Base-by-base conservation (phyloP, 2,113 vertebrate species). In the Siphamia tubifer region DNA sequence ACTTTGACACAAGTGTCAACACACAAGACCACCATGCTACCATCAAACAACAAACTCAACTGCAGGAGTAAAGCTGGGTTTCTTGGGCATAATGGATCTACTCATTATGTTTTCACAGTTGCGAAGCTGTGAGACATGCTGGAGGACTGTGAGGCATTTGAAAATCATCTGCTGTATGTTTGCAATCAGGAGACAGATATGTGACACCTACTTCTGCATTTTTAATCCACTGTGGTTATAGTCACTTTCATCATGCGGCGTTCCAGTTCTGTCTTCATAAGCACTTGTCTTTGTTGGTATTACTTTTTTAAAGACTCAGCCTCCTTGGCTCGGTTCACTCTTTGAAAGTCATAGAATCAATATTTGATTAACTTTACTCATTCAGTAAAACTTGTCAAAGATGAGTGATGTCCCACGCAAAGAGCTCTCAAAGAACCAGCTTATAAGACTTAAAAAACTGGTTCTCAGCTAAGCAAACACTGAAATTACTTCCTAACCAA, bases 321-420 rank as follows among this genome's bases (percentile, higher is more conserved):
- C 27, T 17, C 24, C 17, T 19, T 21, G 17, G 35, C 1, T 6
- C 0, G 4, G 10, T 27, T 42, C 28, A 24, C n/a, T 47, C 23
- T 77, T 65, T 68, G 40, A 60, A 34, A 44, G 42, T 56, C 10
- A 15, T 9, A 23, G 13, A 20, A 51, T 72, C 74, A 68, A 83
- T 74, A 77, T 81, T 77, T 63, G 56, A 70, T 56, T 60, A 31
- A 3, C 67, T 15, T 16, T 35, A 62, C 31, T 51, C 47, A 32
- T 57, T 67, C 16, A 20, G 27, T 3, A 28, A 69, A 53, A 43
- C 48, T 44, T 42, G 55, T 52, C 57, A 44, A 55, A 68, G 39
- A 42, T 21, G 53, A 63, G 32, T 15, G 16, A 56, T 5, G 27
- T 11, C 5, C 30, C 25, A 10, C 32, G 16, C 45, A 27, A 31